Evolutionary conservation across 2,797 vertebrate species (phyloP).

Genomic region (Nyctibius grandis): DNA sequence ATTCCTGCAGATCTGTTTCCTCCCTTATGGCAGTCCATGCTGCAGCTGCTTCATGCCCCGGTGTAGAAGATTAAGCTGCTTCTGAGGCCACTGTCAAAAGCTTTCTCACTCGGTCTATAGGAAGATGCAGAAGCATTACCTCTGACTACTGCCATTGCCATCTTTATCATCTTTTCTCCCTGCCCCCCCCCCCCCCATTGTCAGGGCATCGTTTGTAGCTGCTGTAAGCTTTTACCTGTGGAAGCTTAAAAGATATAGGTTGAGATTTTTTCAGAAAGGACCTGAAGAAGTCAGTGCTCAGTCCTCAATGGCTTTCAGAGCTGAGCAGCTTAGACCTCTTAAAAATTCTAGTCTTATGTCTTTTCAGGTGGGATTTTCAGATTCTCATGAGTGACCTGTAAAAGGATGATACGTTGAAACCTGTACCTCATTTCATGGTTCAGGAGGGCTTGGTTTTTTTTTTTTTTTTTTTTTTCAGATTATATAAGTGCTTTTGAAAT

Average conservation of each 20-base stretch:
- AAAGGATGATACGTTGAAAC: neutral
- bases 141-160: slow-evolving; percentile 1
- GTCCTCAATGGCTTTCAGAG: slow-evolving; percentile 26
- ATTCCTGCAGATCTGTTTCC: neutral
- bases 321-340: slow-evolving; percentile 43
- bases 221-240: slow-evolving; percentile 44
- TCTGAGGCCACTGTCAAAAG: slow-evolving; percentile 32
- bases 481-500: slow-evolving; percentile 52
- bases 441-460: slow-evolving; percentile 33
- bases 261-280: slow-evolving; percentile 43
- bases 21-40: neutral
- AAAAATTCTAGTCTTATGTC: slow-evolving; percentile 39
- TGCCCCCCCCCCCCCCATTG: too few species aligned
- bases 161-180: slow-evolving; percentile 25
- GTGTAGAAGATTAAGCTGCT: slow-evolving; percentile 14
- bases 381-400: slow-evolving; percentile 19
- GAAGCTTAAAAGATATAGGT: slow-evolving; percentile 31
- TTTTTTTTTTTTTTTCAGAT: slow-evolving; percentile 41
- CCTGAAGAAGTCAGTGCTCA: slow-evolving; percentile 26
- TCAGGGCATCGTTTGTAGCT: slow-evolving; percentile 34
- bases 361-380: slow-evolving; percentile 51
- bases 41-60: neutral
- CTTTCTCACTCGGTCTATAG: neutral
- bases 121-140: slow-evolving; percentile 31
- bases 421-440: slow-evolving; percentile 18